Base-by-base conservation (phyloP, 2,888 invertebrate genomes). In the Nymphalis c-album region DNA sequence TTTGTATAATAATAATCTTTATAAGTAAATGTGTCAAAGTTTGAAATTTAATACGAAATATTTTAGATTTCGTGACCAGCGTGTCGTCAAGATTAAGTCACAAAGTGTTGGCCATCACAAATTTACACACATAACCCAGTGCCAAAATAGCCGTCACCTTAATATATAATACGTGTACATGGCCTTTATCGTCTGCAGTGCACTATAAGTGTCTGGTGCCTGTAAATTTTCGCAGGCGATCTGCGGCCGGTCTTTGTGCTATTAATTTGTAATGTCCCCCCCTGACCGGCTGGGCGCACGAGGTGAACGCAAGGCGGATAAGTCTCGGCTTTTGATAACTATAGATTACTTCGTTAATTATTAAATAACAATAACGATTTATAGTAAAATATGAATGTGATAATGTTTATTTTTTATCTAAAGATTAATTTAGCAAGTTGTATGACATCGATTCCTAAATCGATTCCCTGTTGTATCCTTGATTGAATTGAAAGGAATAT, bases 191-290 rank as follows among this genome's bases (percentile, higher is more conserved):
- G 80, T 84, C 82, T 80, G 80, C 80, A 81, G 77, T 77, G 79
- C 78, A 80, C 83, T 85, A 84, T 86, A 88, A 86, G 88, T 86
- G 88, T 86, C 86, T 86, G 80, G 83, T 76, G 85, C 84, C 86
- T 86, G 89, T 91, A 91, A 91, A 91, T 91, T 92, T 92, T 91
- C 90, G 87, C 82, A 85, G 84, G 85, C 90, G 90, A 91, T 90
- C 91, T 90, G 90, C 81, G 90, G 90, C 81, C 87, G 90, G 90
- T 91, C 91, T 92, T 91, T 91, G 91, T 89, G 87, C 91, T 90
- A 91, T 92, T 91, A 91, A 92, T 92, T 91, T 90, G 91, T 92
- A 91, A 92, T 92, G 91, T 85, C 87, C 85, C 87, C 89, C 88
- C 79, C 76, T 69, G 45, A 74, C 77, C 77, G 80, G 82, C 85